Evolutionary conservation across 1,140 invertebrate species (phyloP), one percentile per base, ranked within the genome.

Genomic region (Tetragonula clypearis): DNA sequence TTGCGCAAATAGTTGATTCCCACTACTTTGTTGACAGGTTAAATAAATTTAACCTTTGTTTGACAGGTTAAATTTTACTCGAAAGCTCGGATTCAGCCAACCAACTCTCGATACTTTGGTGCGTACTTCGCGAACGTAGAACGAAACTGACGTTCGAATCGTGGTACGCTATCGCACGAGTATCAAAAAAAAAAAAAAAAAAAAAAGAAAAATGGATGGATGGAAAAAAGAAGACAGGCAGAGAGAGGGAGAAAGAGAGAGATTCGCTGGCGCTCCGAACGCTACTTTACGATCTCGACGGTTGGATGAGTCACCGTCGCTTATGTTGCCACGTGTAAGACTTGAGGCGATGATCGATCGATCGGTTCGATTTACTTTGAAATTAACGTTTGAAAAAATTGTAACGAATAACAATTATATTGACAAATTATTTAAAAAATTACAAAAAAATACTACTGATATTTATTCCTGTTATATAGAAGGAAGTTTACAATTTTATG

Each of bases 131-230:
- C 41, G 8, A 65, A 49, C 26, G 15, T 23, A 60, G 23, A 35
- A 66, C 26, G 30, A 35, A 23, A 41, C 19, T 49, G 21, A 77
- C 53, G 62, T 83, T 83, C 68, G 30, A 49, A 66, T 75, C 35
- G 65, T 66, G 19, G 12, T 35, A 30, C 58, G 4, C 9, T 30
- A 15, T 76, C n/a, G n/a, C 5, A 49, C 8, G 53, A 23, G 1
- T 21, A 6, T 14, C 14, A 49, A 21, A 15, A 17, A 68, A 26
- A 26, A 12, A n/a, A 72, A 23, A 35, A 35, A 35, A 35, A 35
- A 35, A 35, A 35, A n/a, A n/a, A n/a, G n/a, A n/a, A n/a, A 35
- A 35, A 35, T 1, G 2, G 2, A 35, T 35, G 35, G 35, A 35
- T 35, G 35, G 35, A 53, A 35, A 26, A 15, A 2, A 19, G 12